Percentiles rank a stretch among this genome's conserved stretches.
These are phyloP conservation scores for Smithornis capensis DNA, from an alignment of 2,113 vertebrate species.

Conservation along the genomic window DNA sequence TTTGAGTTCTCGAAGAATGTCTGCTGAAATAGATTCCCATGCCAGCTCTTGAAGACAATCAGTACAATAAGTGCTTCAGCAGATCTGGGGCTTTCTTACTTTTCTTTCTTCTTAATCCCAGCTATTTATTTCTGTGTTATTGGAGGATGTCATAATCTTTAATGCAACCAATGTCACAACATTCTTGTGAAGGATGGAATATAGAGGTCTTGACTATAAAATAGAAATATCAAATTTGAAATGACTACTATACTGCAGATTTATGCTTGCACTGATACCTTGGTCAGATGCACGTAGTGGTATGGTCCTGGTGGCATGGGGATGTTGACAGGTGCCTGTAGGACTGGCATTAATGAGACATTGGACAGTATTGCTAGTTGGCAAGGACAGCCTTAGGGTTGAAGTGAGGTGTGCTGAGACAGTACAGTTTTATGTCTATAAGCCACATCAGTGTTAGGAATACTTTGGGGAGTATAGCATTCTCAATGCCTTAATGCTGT, in stretches of 20 bases:
- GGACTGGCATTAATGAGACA: background rate
- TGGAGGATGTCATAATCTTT: background rate
- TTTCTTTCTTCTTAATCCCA: background rate
- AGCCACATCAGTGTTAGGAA: background rate
- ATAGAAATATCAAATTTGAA: background rate
- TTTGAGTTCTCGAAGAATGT: background rate
- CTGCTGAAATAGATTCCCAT: background rate
- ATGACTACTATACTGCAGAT: background rate
- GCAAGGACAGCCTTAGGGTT: background rate
- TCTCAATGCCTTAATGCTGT: background rate
- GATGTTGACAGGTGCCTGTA: background rate
- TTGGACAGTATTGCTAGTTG: background rate
- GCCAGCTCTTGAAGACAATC: background rate
- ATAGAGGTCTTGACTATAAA: accelerated
- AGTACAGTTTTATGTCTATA: background rate
- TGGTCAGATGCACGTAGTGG: accelerated
- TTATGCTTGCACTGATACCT: background rate
- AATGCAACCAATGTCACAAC: background rate
- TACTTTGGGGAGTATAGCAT: background rate
- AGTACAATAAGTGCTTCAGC: background rate
- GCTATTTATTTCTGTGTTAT: background rate
- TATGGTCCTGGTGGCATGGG: background rate
- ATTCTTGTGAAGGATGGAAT: background rate
- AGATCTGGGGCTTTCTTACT: background rate
- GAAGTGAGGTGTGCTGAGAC: background rate